Evolutionary conservation across 2,888 invertebrate species (phyloP).

Genomic region (Ormyrus nitidulus): DNA sequence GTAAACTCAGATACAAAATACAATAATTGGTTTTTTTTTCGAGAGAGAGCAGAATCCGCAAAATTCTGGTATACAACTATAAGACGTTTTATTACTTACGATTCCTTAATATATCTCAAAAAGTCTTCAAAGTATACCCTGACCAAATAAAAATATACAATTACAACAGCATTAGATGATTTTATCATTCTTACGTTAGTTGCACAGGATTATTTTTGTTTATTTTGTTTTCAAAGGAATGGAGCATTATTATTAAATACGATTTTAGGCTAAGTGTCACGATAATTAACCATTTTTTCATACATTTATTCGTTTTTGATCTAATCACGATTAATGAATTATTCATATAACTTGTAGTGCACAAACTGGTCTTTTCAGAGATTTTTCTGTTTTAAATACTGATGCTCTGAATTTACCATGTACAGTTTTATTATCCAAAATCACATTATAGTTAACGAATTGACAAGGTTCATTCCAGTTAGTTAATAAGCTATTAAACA

Average conservation of each 20-base stretch:
- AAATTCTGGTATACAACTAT: slow-evolving; percentile 41
- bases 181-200: slow-evolving; percentile 12
- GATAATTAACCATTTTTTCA: slow-evolving; percentile 48
- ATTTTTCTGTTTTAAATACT: slow-evolving; percentile 33
- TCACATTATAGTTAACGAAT: slow-evolving; percentile 4
- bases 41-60: slow-evolving; percentile 20
- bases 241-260: slow-evolving; percentile 51
- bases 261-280: slow-evolving; percentile 45
- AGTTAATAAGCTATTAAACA: slow-evolving; percentile 10
- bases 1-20: slow-evolving; percentile 54
- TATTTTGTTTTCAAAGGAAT: slow-evolving; percentile 44
- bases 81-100: slow-evolving; percentile 29
- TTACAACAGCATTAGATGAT: background rate
- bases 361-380: slow-evolving; percentile 13
- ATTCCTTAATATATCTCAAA: slow-evolving; percentile 45
- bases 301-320: slow-evolving; percentile 18
- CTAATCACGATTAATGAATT: slow-evolving; percentile 18
- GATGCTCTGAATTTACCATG: slow-evolving; percentile 4
- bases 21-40: slow-evolving; percentile 43
- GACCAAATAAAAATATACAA: slow-evolving; percentile 44
- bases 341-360: slow-evolving; percentile 3
- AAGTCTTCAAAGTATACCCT: slow-evolving; percentile 36
- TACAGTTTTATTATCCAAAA: slow-evolving; percentile 6
- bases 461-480: background rate
- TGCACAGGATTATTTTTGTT: slow-evolving; percentile 35